Evolutionary conservation across 2,797 vertebrate species (phyloP).

Genomic region (Benthosema pterotum): DNA sequence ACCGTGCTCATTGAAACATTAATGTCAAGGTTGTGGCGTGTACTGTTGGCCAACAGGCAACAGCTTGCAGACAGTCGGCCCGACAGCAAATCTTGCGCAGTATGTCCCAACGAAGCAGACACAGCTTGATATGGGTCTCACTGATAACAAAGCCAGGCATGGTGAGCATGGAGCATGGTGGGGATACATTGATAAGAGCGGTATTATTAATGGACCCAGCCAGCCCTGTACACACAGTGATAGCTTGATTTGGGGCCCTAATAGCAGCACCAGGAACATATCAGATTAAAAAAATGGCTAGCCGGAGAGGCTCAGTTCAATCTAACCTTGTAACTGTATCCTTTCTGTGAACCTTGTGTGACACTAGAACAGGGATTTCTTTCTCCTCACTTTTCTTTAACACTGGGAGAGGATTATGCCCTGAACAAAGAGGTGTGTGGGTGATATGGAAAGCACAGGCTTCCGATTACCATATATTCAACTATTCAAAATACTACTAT

Average conservation of each 20-base stretch:
- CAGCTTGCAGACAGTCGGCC: conserved; percentile 62
- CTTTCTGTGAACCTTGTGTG: conserved; percentile 43
- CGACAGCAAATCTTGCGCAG: conserved; percentile 65
- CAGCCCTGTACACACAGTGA: conserved; percentile 65
- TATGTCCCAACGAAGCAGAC: conserved; percentile 67
- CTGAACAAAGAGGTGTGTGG: conserved; percentile 32
- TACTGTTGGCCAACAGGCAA: conserved; percentile 61
- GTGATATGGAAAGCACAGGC: conserved; percentile 14
- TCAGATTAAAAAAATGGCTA: conserved; percentile 63
- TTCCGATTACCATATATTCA: background rate
- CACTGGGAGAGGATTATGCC: conserved; percentile 49
- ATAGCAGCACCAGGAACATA: conserved; percentile 61
- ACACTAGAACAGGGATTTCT: conserved; percentile 48
- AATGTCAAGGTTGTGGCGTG: conserved; percentile 71
- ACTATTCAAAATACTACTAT: too few species aligned
- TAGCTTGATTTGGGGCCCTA: conserved; percentile 64
- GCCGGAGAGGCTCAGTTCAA: conserved; percentile 61
- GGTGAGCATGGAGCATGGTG: conserved; percentile 50
- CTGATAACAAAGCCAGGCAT: conserved; percentile 71
- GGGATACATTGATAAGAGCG: conserved; percentile 70
- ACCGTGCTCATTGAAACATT: conserved; percentile 78
- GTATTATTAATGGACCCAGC: conserved; percentile 74
- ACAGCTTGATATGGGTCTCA: conserved; percentile 65
- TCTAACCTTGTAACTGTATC: conserved; percentile 71
- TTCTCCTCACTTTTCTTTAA: conserved; percentile 28